phyloP scores from a whole-genome alignment of 2,888 invertebrate species.

The Diaprepes abbreviatus region DNA sequence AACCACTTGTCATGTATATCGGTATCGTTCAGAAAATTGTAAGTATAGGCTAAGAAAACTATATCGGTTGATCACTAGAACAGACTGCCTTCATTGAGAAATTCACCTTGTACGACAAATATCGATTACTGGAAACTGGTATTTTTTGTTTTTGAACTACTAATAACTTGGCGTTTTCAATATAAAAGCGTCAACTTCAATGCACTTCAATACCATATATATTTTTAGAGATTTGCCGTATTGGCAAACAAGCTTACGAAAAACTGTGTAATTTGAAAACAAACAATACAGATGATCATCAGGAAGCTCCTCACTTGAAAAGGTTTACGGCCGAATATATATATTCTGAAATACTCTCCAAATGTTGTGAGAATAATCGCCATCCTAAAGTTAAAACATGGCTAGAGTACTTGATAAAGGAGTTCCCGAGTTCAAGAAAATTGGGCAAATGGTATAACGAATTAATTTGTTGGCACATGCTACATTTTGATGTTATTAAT shows the following conservation, averaged over 20 bases:
- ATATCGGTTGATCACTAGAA: too few species aligned
- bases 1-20: too few species aligned
- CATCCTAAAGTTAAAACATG: conserved; percentile 54
- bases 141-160: too few species aligned
- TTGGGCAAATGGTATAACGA: conserved; percentile 58
- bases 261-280: background rate
- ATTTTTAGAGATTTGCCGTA: conserved; percentile 31
- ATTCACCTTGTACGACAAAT: too few species aligned
- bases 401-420: conserved; percentile 56
- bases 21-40: too few species aligned
- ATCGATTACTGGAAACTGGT: too few species aligned
- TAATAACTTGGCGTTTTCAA: too few species aligned
- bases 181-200: too few species aligned
- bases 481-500: conserved; percentile 42
- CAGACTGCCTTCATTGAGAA: too few species aligned
- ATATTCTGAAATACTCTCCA: conserved; percentile 51
- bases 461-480: conserved; percentile 53
- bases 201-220: too few species aligned
- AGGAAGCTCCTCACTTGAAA: conserved; percentile 53
- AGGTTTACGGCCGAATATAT: conserved; percentile 57
- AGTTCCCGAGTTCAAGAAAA: conserved; percentile 48
- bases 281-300: conserved; percentile 31
- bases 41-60: too few species aligned
- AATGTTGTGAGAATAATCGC: conserved; percentile 48
- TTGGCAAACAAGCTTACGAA: conserved; percentile 16